phyloP scores from a whole-genome alignment of 1,140 invertebrate genomes.

The Catajapyx aquilonaris region DNA sequence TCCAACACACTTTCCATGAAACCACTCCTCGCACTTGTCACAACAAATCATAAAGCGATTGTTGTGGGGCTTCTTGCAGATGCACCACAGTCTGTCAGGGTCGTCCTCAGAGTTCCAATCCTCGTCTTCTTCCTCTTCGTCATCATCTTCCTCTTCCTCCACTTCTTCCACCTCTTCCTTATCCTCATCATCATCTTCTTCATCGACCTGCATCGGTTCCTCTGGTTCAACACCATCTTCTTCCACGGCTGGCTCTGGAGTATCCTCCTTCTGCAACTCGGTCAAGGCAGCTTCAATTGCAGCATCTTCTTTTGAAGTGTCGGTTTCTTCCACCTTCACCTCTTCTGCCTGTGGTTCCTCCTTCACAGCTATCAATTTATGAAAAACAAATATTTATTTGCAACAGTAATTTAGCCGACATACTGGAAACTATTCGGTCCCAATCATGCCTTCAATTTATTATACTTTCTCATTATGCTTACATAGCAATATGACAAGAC shows the following conservation, averaged over 20 bases:
- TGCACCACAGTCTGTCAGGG: slow-evolving; percentile 84
- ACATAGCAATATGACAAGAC: no score
- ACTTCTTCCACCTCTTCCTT: slow-evolving; percentile 30
- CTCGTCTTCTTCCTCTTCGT: slow-evolving; percentile 28
- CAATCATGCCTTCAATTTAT: no score
- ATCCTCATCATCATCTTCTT: slow-evolving; percentile 12
- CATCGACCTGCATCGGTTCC: slow-evolving; percentile 8
- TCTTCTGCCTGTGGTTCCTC: background rate
- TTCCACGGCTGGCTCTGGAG: slow-evolving; percentile 12
- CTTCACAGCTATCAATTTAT: no score
- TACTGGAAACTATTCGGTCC: no score
- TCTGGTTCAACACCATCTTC: slow-evolving; percentile 10
- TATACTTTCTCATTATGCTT: no score
- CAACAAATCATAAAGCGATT: slow-evolving; percentile 97
- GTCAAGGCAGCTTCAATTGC: slow-evolving; percentile 8
- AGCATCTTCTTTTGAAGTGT: slow-evolving; percentile 10
- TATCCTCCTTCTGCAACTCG: background rate
- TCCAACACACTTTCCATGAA: slow-evolving; percentile 87
- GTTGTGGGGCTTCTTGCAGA: slow-evolving; percentile 84
- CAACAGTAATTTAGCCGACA: no score
- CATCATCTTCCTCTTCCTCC: slow-evolving; percentile 20
- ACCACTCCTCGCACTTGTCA: slow-evolving; percentile 91
- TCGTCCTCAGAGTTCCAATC: slow-evolving; percentile 70
- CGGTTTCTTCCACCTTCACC: slow-evolving; percentile 13
- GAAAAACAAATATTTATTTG: no score